Conservation (phyloP, 2,888 invertebrate genomes). For the Deladenus siricidicola region DNA sequence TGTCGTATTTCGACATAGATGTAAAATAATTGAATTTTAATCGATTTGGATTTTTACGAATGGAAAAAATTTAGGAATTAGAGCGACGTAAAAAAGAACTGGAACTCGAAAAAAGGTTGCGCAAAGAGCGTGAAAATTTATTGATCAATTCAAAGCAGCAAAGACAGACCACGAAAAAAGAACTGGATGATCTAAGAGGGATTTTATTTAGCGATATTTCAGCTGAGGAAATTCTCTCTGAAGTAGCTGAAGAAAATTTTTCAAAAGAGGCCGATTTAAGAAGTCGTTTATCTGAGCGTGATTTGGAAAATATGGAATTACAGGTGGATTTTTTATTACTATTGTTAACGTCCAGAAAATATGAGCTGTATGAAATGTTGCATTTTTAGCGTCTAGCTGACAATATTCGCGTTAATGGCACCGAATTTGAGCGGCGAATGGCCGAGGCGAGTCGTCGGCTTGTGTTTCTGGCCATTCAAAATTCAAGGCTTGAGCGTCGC, state of each 20-base stretch:
- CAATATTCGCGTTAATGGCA: slow-evolving; percentile 32
- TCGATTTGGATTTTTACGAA: neutral
- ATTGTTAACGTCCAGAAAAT: neutral
- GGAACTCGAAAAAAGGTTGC: slow-evolving; percentile 19
- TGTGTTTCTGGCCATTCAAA: slow-evolving; percentile 31
- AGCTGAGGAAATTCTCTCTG: neutral
- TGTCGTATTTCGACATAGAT: no score
- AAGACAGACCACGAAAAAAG: slow-evolving; percentile 18
- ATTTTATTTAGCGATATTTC: slow-evolving; percentile 15
- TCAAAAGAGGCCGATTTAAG: neutral
- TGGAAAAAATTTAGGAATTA: slow-evolving; percentile 28
- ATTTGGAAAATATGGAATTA: slow-evolving; percentile 29
- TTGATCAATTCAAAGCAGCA: slow-evolving; percentile 10
- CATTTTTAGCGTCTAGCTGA: slow-evolving; percentile 32
- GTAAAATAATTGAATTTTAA: no score
- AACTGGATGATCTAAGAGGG: slow-evolving; percentile 18
- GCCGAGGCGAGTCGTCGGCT: slow-evolving; percentile 46
- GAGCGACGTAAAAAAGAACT: slow-evolving; percentile 31
- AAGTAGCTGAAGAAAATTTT: neutral
- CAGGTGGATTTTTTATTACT: slow-evolving; percentile 16
- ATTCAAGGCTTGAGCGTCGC: slow-evolving; percentile 14
- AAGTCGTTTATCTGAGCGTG: slow-evolving; percentile 18
- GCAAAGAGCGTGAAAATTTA: neutral
- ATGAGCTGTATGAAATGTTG: neutral
- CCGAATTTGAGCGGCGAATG: slow-evolving; percentile 43